phyloP scores from a whole-genome alignment of 1,140 invertebrate genomes.

The Gryllus bimaculatus region DNA sequence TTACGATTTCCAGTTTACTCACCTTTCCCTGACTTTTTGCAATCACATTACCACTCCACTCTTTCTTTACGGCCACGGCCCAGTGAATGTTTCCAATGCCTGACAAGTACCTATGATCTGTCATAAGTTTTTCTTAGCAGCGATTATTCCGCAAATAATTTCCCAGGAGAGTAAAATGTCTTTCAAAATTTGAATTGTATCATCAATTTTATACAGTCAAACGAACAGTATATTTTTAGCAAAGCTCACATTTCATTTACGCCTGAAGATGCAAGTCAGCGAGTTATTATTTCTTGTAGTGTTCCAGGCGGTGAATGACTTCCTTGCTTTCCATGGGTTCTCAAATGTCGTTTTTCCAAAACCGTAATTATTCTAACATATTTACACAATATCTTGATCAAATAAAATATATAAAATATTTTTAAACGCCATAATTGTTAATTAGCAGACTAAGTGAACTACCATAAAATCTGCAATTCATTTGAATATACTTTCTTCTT shows the following conservation, averaged over 20 bases:
- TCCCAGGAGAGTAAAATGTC: not conserved
- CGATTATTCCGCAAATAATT: not conserved
- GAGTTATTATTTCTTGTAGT: not conserved
- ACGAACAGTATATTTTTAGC: not conserved
- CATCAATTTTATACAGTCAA: not conserved
- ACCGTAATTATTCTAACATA: too few relatives aligned
- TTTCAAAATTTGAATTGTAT: not conserved
- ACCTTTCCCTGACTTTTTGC: constrained; percentile 43
- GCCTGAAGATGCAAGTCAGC: not conserved
- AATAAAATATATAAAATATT: not conserved
- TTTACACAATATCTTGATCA: too few relatives aligned
- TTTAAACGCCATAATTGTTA: not conserved
- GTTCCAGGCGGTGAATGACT: not conserved
- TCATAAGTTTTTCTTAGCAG: not conserved
- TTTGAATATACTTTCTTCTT: not conserved
- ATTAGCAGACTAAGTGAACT: not conserved
- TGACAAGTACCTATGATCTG: constrained; percentile 7
- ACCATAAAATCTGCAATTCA: not conserved
- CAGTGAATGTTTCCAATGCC: constrained; percentile 6
- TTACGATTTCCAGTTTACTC: constrained; percentile 31
- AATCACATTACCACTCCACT: constrained; percentile 46
- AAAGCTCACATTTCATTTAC: not conserved
- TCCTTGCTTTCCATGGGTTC: not conserved
- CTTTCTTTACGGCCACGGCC: constrained; percentile 26
- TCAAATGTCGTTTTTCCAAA: not conserved